Percentiles rank a stretch among this genome's conserved stretches.
phyloP scores from a whole-genome alignment of 2,113 vertebrate genomes.

The Pachypanchax playfairii region DNA sequence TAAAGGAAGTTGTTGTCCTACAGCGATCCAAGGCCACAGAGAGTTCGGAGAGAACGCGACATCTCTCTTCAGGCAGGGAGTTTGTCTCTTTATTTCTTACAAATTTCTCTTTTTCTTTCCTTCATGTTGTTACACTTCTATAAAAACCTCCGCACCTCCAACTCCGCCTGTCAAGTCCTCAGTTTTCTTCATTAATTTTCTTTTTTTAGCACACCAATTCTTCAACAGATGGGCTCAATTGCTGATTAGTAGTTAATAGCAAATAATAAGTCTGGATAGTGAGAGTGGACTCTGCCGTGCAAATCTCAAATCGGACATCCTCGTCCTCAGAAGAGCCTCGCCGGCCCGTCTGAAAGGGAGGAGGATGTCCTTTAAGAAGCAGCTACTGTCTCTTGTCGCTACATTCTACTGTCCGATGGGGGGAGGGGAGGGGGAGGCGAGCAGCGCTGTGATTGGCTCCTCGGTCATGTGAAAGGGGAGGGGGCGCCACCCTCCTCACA shows the following conservation, averaged over 20 bases:
- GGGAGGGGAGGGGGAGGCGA: constrained; percentile 74
- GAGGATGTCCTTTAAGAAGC: constrained; percentile 61
- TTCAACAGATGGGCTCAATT: constrained; percentile 70
- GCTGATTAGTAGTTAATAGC: constrained; percentile 70
- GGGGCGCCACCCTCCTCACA: constrained; percentile 66
- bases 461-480: constrained; percentile 80
- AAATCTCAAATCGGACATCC: constrained; percentile 65
- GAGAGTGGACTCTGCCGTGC: constrained; percentile 77
- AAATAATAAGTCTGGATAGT: constrained; percentile 70
- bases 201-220: constrained; percentile 64
- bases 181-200: constrained; percentile 17
- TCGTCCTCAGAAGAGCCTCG: constrained; percentile 25
- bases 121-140: constrained; percentile 44
- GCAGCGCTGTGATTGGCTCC: constrained; percentile 87
- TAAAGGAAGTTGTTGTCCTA: constrained; percentile 80
- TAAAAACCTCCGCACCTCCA: constrained; percentile 44
- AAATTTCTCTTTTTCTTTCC: constrained; percentile 10
- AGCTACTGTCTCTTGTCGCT: constrained; percentile 84
- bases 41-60: constrained; percentile 57
- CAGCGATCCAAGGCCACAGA: constrained; percentile 74
- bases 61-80: constrained; percentile 58
- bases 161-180: constrained; percentile 58
- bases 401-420: constrained; percentile 99
- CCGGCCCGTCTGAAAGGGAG: constrained; percentile 23
- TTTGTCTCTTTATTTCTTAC: constrained; percentile 58